These are phyloP conservation scores for Calonectris borealis DNA, from an alignment of 2,113 vertebrate genomes.

Conservation along the genomic window DNA sequence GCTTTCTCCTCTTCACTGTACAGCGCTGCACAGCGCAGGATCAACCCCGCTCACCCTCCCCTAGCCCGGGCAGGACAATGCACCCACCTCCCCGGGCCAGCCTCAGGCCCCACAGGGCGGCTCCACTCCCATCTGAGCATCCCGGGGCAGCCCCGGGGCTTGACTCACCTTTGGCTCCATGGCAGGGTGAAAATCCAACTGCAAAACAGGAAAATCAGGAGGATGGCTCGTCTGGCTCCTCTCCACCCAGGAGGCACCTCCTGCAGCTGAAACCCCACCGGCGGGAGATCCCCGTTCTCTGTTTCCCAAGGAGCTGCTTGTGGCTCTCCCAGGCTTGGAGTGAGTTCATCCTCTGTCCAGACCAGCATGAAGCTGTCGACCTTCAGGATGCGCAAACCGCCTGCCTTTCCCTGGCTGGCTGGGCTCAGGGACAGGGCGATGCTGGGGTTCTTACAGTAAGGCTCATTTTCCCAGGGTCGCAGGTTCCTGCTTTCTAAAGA, in stretches of 20 bases:
- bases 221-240: background rate
- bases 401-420: background rate
- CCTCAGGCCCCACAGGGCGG: rapidly evolving
- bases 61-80: rapidly evolving
- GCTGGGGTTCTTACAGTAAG: background rate
- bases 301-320: background rate
- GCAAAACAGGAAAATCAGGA: background rate
- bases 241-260: background rate
- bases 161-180: background rate
- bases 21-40: background rate
- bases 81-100: background rate
- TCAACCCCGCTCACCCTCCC: background rate
- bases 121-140: background rate
- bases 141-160: background rate
- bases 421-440: rapidly evolving
- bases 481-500: background rate
- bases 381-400: background rate
- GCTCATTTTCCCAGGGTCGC: background rate
- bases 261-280: background rate
- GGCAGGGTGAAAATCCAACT: background rate
- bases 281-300: rapidly evolving
- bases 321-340: background rate
- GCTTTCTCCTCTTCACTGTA: rapidly evolving
- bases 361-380: background rate
- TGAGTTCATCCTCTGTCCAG: background rate